A percentile compares a stretch with the other conserved stretches of the same genome.
phyloP scores from a whole-genome alignment of 1,140 invertebrate genomes.

The Stegodyphus mimosarum region DNA sequence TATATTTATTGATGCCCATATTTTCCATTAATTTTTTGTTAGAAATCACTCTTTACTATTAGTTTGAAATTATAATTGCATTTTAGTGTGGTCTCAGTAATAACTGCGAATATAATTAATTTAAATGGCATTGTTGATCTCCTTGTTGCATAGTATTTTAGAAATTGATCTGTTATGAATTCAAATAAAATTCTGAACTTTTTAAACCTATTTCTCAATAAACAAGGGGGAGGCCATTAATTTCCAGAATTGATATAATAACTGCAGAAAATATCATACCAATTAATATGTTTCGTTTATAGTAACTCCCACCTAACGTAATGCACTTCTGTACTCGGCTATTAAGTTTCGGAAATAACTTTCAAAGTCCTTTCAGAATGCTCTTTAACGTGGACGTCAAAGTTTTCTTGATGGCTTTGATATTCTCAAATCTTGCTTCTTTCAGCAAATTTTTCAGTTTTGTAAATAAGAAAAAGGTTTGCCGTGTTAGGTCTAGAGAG shows the following conservation, averaged over 20 bases:
- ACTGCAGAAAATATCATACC: background rate
- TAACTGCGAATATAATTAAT: too few species aligned
- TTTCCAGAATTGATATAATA: background rate
- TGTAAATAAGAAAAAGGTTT: background rate
- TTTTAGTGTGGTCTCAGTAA: too few species aligned
- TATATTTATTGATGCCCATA: too few species aligned
- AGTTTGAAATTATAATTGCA: too few species aligned
- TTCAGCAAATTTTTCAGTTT: background rate
- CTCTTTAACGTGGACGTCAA: background rate
- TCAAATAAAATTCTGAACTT: too few species aligned
- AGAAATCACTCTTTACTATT: too few species aligned
- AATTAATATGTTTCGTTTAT: background rate
- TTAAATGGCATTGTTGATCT: too few species aligned
- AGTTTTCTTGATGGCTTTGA: background rate
- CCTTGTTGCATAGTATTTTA: too few species aligned
- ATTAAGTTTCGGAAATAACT: background rate
- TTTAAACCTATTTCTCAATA: too few species aligned
- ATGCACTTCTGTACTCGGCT: background rate
- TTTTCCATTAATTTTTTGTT: too few species aligned
- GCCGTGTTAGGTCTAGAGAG: background rate
- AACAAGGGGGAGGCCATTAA: background rate
- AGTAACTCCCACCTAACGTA: background rate
- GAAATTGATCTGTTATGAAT: too few species aligned
- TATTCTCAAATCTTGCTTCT: background rate
- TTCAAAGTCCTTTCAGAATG: constrained; percentile 1